Conservation (phyloP, 2,888 invertebrate genomes). For the Drosophila pseudotakahashii region DNA sequence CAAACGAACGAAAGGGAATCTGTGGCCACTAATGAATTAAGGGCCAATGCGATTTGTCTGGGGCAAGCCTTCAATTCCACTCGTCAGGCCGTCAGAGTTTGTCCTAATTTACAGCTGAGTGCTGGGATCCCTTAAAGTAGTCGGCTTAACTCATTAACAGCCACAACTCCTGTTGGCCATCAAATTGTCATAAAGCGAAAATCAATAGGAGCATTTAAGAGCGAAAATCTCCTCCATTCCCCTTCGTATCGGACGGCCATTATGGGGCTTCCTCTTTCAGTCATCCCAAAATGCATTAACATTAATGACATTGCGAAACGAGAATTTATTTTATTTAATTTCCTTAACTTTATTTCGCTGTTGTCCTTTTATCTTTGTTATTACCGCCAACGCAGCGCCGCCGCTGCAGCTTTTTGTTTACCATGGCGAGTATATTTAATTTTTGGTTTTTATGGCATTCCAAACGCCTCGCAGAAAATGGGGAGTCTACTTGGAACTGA, state of each 20-base stretch:
- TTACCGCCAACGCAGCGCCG: slow-evolving; percentile 20
- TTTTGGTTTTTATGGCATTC: slow-evolving; percentile 64
- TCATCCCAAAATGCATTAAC: slow-evolving; percentile 52
- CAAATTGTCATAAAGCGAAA: slow-evolving; percentile 63
- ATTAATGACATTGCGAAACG: slow-evolving; percentile 69
- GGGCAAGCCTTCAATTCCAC: background rate
- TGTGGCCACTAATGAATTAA: slow-evolving; percentile 13
- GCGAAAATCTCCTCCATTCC: slow-evolving; percentile 25
- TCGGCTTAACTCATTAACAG: slow-evolving; percentile 38
- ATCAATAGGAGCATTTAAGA: slow-evolving; percentile 65
- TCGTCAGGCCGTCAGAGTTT: background rate
- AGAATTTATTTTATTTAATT: slow-evolving; percentile 72
- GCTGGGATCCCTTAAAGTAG: slow-evolving; percentile 13
- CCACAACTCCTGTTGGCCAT: slow-evolving; percentile 50
- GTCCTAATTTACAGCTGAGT: slow-evolving; percentile 12
- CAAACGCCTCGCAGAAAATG: slow-evolving; percentile 46
- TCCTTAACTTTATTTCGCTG: slow-evolving; percentile 44
- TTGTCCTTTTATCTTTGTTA: slow-evolving; percentile 43
- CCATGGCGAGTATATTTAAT: slow-evolving; percentile 55
- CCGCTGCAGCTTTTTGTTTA: slow-evolving; percentile 28
- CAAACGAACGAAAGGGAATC: background rate
- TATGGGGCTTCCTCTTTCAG: slow-evolving; percentile 30
- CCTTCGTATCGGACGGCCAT: slow-evolving; percentile 44
- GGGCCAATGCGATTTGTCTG: background rate
- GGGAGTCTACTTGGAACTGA: slow-evolving; percentile 28